Percentiles rank a stretch among this genome's conserved stretches.
Evolutionary conservation across 2,888 invertebrate genomes (phyloP).

Genomic region (Anagyrus pseudococci): DNA sequence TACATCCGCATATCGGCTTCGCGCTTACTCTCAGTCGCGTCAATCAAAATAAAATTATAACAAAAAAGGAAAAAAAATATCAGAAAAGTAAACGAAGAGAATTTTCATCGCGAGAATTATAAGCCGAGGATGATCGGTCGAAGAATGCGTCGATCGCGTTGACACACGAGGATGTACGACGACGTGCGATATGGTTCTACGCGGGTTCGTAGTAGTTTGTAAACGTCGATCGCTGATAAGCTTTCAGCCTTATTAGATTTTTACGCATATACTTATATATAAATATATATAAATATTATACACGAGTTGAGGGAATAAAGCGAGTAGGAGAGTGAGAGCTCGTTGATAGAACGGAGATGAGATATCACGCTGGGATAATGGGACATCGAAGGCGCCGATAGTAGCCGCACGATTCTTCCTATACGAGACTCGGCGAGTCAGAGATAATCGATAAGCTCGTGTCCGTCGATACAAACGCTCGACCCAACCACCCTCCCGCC

Average conservation of each 20-base stretch:
- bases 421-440: not conserved
- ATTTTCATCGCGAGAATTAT: too few species aligned
- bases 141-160: too few species aligned
- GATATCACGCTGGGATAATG: not conserved
- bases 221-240: slow-evolving; percentile 42
- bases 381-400: slow-evolving; percentile 33
- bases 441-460: not conserved
- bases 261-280: slow-evolving; percentile 33
- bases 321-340: too few species aligned
- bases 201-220: slow-evolving; percentile 41
- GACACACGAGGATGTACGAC: not conserved
- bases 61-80: slow-evolving; percentile 15
- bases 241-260: slow-evolving; percentile 43
- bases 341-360: slow-evolving; percentile 1
- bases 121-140: too few species aligned
- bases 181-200: slow-evolving; percentile 27
- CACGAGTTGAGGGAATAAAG: too few species aligned
- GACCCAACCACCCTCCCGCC: too few species aligned
- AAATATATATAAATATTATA: too few species aligned
- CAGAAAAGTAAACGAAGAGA: slow-evolving; percentile 16
- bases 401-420: slow-evolving; percentile 10
- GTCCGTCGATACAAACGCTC: not conserved
- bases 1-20: too few species aligned
- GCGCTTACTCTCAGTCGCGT: not conserved
- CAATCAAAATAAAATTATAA: slow-evolving; percentile 20